Percentiles rank a stretch among this genome's conserved stretches.
These are phyloP conservation scores for Trichogramma dendrolimi DNA, from an alignment of 2,888 invertebrate genomes.

Conservation along the genomic window DNA sequence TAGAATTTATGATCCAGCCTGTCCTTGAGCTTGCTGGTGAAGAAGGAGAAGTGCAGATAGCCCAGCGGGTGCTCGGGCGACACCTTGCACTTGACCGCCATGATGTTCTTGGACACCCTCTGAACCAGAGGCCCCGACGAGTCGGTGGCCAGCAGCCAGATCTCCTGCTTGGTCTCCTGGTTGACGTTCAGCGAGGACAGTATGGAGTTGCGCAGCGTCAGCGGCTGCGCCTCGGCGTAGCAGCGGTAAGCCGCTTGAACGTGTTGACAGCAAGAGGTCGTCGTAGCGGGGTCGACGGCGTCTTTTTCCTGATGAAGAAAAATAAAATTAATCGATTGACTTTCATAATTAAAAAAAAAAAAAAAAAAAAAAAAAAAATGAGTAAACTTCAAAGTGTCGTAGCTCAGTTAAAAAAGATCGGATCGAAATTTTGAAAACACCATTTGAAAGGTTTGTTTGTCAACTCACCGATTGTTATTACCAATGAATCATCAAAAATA, in stretches of 20 bases:
- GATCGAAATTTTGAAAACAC: too few species aligned
- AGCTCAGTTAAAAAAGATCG: too few species aligned
- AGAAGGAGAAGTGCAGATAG: slow-evolving; percentile 66
- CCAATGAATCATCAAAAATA: too few species aligned
- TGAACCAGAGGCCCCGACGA: slow-evolving; percentile 65
- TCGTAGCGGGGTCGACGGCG: slow-evolving; percentile 33
- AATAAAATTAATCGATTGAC: slow-evolving; percentile 1
- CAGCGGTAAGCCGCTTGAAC: slow-evolving; percentile 64
- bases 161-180: slow-evolving; percentile 59
- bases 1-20: slow-evolving; percentile 57
- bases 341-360: background rate
- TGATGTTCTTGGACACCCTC: slow-evolving; percentile 65
- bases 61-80: slow-evolving; percentile 66
- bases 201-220: slow-evolving; percentile 61
- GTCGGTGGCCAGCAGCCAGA: slow-evolving; percentile 61
- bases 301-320: slow-evolving; percentile 42
- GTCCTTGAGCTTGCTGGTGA: slow-evolving; percentile 53
- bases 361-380: background rate
- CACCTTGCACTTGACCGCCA: slow-evolving; percentile 68
- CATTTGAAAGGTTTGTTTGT: background rate
- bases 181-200: slow-evolving; percentile 59
- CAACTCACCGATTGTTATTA: too few species aligned
- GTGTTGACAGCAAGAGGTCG: slow-evolving; percentile 56
- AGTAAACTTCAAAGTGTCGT: too few species aligned
- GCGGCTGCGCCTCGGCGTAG: slow-evolving; percentile 59